Conservation (phyloP, 1,140 invertebrate genomes). For the Sesamia nonagrioides region DNA sequence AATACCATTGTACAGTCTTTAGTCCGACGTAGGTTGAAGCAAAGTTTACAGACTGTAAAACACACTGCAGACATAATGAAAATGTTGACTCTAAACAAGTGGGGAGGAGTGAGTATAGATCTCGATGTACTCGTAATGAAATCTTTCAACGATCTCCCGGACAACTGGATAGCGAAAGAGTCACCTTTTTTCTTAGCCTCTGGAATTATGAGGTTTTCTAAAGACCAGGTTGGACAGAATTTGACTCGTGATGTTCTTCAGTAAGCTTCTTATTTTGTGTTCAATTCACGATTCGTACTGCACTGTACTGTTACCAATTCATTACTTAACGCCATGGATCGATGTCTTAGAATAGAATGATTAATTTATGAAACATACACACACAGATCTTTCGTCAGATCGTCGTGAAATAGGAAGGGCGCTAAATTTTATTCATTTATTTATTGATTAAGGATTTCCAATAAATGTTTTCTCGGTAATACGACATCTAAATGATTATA, state of each 20-base stretch:
- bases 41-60: background rate
- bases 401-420: too few species aligned
- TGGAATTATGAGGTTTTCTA: constrained; percentile 2
- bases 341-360: too few species aligned
- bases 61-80: background rate
- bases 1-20: constrained; percentile 45
- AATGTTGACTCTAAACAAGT: background rate
- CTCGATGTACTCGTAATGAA: background rate
- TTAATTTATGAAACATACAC: too few species aligned
- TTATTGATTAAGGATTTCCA: too few species aligned
- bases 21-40: background rate
- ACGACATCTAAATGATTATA: too few species aligned
- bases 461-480: too few species aligned
- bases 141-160: background rate
- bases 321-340: too few species aligned
- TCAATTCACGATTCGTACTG: too few species aligned
- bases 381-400: too few species aligned
- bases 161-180: background rate
- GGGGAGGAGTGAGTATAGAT: background rate
- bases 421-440: too few species aligned
- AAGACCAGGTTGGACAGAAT: background rate
- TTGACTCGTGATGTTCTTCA: background rate
- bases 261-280: background rate
- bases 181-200: background rate
- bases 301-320: too few species aligned